Conservation (phyloP, 2,797 vertebrate species). For the Anas acuta region DNA sequence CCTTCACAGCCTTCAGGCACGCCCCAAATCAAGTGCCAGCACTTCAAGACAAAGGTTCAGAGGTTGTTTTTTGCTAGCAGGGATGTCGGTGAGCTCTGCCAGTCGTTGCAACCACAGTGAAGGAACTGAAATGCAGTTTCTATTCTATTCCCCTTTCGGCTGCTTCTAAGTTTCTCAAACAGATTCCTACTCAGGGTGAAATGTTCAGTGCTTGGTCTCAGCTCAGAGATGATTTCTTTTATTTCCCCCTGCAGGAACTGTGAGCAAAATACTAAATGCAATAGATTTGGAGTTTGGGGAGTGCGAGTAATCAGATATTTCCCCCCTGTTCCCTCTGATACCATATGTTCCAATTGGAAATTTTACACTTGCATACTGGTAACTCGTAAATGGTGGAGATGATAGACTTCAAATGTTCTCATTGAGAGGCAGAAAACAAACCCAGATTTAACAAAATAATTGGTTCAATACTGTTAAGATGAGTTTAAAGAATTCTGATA, state of each 20-base stretch:
- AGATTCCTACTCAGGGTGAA: slow-evolving; percentile 62
- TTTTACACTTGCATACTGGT: slow-evolving; percentile 68
- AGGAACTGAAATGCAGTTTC: slow-evolving; percentile 22
- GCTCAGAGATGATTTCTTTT: slow-evolving; percentile 73
- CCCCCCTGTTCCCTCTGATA: slow-evolving; percentile 63
- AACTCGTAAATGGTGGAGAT: slow-evolving; percentile 60
- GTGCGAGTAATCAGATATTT: slow-evolving; percentile 58
- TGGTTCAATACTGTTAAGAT: slow-evolving; percentile 54
- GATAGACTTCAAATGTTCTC: slow-evolving; percentile 65
- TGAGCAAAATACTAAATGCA: slow-evolving; percentile 66
- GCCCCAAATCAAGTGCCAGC: neutral
- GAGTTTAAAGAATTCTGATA: slow-evolving; percentile 68
- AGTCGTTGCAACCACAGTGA: neutral
- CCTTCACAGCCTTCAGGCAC: neutral
- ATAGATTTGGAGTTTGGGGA: slow-evolving; percentile 63
- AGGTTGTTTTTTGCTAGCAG: neutral
- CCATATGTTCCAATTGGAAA: slow-evolving; percentile 68
- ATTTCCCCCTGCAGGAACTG: slow-evolving; percentile 66
- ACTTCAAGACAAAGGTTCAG: neutral
- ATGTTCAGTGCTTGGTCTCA: slow-evolving; percentile 66
- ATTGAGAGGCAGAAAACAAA: slow-evolving; percentile 67
- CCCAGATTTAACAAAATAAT: slow-evolving; percentile 67
- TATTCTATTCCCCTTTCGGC: slow-evolving; percentile 46
- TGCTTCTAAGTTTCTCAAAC: slow-evolving; percentile 38
- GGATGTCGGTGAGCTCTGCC: neutral